These are phyloP conservation scores for Drosophila malerkotliana DNA, from an alignment of 1,140 invertebrate genomes.

Conservation along the genomic window DNA sequence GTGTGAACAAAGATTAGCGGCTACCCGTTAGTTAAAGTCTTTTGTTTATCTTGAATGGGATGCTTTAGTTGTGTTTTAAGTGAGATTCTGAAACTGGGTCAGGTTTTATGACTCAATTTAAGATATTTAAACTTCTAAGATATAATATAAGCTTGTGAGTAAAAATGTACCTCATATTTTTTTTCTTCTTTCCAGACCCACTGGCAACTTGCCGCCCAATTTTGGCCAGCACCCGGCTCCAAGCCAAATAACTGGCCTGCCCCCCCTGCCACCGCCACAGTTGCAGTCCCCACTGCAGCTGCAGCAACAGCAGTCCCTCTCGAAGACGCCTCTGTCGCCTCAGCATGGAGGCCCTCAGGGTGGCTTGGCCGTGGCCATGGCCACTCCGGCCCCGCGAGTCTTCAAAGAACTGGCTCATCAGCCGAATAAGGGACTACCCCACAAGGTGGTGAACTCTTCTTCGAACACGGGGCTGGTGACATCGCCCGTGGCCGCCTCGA, in stretches of 20 bases:
- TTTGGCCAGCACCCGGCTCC: constrained; percentile 58
- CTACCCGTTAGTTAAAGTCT: constrained; percentile 52
- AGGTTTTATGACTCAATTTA: constrained; percentile 18
- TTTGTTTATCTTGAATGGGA: constrained; percentile 53
- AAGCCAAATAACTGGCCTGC: constrained; percentile 58
- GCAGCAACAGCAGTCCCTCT: constrained; percentile 24
- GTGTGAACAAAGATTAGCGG: constrained; percentile 66
- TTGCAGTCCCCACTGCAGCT: constrained; percentile 18
- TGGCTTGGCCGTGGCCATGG: constrained; percentile 73
- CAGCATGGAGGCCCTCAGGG: constrained; percentile 34
- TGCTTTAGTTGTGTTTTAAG: constrained; percentile 30
- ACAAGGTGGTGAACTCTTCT: constrained; percentile 24
- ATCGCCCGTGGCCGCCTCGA: constrained; percentile 16
- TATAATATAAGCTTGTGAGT: not conserved
- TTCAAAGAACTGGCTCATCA: constrained; percentile 80
- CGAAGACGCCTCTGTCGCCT: constrained; percentile 8
- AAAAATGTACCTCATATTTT: not conserved
- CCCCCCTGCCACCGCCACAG: constrained; percentile 45
- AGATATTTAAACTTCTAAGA: not conserved
- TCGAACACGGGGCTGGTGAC: constrained; percentile 21
- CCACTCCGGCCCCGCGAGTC: constrained; percentile 75
- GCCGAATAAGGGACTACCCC: constrained; percentile 48
- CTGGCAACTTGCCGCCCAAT: constrained; percentile 61
- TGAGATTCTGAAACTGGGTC: constrained; percentile 34
- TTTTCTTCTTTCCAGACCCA: constrained; percentile 38